These are phyloP conservation scores for Alloplasta piceator DNA, from an alignment of 2,888 invertebrate species.

Conservation along the genomic window DNA sequence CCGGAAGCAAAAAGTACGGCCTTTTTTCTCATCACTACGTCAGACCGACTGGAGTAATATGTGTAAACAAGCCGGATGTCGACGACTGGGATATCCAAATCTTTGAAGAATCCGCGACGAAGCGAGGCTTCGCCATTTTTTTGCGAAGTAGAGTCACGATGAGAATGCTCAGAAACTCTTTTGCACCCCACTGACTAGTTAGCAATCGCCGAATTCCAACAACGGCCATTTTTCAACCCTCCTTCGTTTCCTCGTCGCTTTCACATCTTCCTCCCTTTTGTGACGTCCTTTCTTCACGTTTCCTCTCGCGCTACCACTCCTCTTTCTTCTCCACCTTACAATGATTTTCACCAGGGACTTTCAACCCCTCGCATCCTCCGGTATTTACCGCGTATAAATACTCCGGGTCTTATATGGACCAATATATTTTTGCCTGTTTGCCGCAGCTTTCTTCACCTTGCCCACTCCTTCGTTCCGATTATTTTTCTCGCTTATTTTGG, in stretches of 20 bases:
- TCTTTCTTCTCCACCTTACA: background rate
- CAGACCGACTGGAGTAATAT: background rate
- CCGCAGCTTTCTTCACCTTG: slow-evolving; percentile 8
- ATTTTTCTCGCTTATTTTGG: slow-evolving; percentile 51
- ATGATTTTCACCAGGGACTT: too few relatives aligned
- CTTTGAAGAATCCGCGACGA: slow-evolving; percentile 38
- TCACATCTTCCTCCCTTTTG: slow-evolving; percentile 17
- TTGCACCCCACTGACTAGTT: slow-evolving; percentile 24
- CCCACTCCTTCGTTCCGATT: slow-evolving; percentile 35
- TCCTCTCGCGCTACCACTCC: slow-evolving; percentile 41
- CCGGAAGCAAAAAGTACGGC: slow-evolving; percentile 8
- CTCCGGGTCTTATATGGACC: slow-evolving; percentile 45
- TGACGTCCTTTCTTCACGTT: slow-evolving; percentile 29
- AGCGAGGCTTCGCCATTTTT: slow-evolving; percentile 17
- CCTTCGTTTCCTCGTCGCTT: slow-evolving; percentile 46
- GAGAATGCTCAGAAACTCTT: slow-evolving; percentile 51
- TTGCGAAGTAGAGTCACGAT: slow-evolving; percentile 35
- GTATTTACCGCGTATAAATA: slow-evolving; percentile 61
- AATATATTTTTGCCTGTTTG: slow-evolving; percentile 60
- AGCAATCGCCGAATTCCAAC: slow-evolving; percentile 65
- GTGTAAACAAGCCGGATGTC: background rate
- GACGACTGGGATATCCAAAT: slow-evolving; percentile 29
- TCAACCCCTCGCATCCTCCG: slow-evolving; percentile 40
- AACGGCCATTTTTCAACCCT: slow-evolving; percentile 61
- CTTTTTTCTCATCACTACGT: background rate